These are phyloP conservation scores for Drosophila lutescens DNA, from an alignment of 2,888 invertebrate genomes.

Conservation along the genomic window DNA sequence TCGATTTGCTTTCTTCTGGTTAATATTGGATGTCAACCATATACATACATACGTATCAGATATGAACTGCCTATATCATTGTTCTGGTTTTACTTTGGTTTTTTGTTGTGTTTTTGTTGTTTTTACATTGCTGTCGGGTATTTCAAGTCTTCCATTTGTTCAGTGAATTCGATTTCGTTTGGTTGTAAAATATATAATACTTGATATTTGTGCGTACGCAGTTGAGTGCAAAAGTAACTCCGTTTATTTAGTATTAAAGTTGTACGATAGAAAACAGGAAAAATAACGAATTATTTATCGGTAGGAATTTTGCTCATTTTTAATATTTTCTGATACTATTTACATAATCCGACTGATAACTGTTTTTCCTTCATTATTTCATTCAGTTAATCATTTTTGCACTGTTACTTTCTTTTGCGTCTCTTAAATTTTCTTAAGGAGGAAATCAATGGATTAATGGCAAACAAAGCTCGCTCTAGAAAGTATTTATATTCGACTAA, in stretches of 20 bases:
- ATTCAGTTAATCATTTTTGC: constrained; percentile 25
- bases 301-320: constrained; percentile 76
- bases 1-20: constrained; percentile 35
- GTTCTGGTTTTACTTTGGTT: constrained; percentile 16
- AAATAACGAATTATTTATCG: constrained; percentile 53
- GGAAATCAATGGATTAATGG: constrained; percentile 21
- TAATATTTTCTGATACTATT: constrained; percentile 67
- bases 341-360: constrained; percentile 56
- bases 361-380: constrained; percentile 31
- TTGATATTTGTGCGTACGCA: constrained; percentile 72
- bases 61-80: constrained; percentile 53
- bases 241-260: constrained; percentile 39
- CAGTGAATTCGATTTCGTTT: constrained; percentile 52
- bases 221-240: constrained; percentile 63
- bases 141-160: constrained; percentile 72
- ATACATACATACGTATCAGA: constrained; percentile 26
- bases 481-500: constrained; percentile 27
- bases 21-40: constrained; percentile 32
- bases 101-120: constrained; percentile 45
- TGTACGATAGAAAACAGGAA: constrained; percentile 40
- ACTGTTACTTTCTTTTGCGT: constrained; percentile 28
- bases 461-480: constrained; percentile 34
- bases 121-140: constrained; percentile 64
- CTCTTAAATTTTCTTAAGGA: constrained; percentile 17
- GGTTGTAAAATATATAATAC: constrained; percentile 67